Evolutionary conservation across 2,797 vertebrate species (phyloP).

Genomic region (Cryptoprocta ferox): DNA sequence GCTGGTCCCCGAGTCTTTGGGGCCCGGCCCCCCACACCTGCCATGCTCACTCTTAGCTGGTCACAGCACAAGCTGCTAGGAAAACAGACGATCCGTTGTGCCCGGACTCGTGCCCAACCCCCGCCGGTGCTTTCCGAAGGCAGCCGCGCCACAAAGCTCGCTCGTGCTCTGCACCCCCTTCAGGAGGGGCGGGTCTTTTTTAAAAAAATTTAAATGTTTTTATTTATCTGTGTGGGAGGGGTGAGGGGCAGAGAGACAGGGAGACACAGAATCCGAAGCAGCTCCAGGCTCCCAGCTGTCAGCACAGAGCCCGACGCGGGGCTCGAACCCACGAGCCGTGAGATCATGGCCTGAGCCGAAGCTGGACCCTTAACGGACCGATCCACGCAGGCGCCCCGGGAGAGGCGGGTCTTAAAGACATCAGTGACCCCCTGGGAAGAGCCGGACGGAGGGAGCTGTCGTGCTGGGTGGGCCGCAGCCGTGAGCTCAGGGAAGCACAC

Average conservation of each 20-base stretch:
- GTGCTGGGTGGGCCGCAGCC: not conserved
- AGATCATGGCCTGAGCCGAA: no score
- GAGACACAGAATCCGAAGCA: no score
- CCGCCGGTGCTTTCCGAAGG: accelerated
- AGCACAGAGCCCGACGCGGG: no score
- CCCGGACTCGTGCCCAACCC: not conserved
- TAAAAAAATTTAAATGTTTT: no score
- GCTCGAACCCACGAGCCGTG: no score
- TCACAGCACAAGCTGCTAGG: accelerated
- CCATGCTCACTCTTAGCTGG: not conserved
- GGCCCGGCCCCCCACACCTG: not conserved
- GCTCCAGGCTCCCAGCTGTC: no score
- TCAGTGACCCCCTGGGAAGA: accelerated
- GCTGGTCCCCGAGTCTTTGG: not conserved
- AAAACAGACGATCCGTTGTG: accelerated
- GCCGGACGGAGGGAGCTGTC: not conserved
- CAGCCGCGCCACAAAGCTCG: not conserved
- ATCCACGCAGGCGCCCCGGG: not conserved
- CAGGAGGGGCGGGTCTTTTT: not conserved
- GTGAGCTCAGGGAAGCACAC: not conserved
- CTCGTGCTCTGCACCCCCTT: not conserved
- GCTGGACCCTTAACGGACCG: no score
- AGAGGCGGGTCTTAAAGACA: not conserved
- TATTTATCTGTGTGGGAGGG: no score
- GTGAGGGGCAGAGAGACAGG: no score